Conservation (phyloP, 1,140 invertebrate genomes). For the Ectropis grisescens region DNA sequence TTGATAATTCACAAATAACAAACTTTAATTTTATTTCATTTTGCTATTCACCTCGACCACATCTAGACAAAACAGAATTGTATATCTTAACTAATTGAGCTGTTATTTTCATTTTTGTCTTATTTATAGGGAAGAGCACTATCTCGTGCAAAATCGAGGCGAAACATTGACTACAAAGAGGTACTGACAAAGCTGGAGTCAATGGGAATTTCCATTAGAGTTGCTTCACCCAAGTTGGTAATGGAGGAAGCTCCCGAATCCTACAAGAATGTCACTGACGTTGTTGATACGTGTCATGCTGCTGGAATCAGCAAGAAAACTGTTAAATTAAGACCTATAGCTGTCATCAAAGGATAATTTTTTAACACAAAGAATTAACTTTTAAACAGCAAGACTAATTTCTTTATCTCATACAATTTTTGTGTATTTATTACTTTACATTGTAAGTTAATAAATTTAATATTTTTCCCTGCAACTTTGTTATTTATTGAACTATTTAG, state of each 20-base stretch:
- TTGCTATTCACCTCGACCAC: too few relatives aligned
- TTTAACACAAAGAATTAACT: background rate
- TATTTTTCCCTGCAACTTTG: too few relatives aligned
- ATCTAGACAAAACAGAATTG: too few relatives aligned
- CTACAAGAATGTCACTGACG: slow-evolving; percentile 99
- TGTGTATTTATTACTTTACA: too few relatives aligned
- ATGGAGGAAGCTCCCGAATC: slow-evolving; percentile 99
- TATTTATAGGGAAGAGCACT: slow-evolving; percentile 89
- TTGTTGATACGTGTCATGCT: slow-evolving; percentile 97
- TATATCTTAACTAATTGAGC: too few relatives aligned
- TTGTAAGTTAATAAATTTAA: too few relatives aligned
- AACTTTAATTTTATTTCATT: too few relatives aligned
- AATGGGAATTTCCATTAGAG: slow-evolving; percentile 97
- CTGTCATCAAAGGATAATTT: slow-evolving; percentile 96
- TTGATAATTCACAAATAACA: too few relatives aligned
- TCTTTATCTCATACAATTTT: background rate
- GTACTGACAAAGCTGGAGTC: slow-evolving; percentile 89
- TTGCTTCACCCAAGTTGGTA: slow-evolving; percentile 98
- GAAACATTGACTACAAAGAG: slow-evolving; percentile 94
- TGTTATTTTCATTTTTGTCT: too few relatives aligned
- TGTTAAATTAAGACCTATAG: slow-evolving; percentile 97
- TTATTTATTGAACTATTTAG: too few relatives aligned
- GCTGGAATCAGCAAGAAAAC: slow-evolving; percentile 98
- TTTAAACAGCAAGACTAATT: background rate
- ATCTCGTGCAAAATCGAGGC: slow-evolving; percentile 95